These are phyloP conservation scores for Tupaia tana DNA, from an alignment of 2,113 vertebrate species.

Conservation along the genomic window DNA sequence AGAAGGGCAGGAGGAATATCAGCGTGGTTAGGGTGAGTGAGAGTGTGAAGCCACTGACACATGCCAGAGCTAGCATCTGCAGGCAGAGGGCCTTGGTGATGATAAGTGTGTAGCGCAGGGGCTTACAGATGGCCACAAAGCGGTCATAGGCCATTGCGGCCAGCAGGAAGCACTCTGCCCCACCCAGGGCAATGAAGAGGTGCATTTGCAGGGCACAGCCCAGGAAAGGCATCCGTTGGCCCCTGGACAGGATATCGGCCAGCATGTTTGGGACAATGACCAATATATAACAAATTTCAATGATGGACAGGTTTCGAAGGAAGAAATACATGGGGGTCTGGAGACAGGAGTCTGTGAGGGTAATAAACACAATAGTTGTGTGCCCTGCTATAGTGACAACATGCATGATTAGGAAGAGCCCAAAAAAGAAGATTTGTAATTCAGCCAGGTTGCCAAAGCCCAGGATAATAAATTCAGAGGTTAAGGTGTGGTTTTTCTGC, in stretches of 20 bases:
- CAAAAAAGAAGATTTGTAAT: constrained; percentile 54
- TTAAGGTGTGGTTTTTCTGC: constrained; percentile 38
- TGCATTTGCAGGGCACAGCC: constrained; percentile 74
- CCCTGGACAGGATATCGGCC: constrained; percentile 54
- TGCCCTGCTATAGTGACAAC: constrained; percentile 66
- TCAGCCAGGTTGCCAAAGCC: constrained; percentile 54
- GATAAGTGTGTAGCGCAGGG: constrained; percentile 65
- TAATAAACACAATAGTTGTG: constrained; percentile 56
- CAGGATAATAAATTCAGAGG: constrained; percentile 65
- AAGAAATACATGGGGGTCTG: constrained; percentile 77
- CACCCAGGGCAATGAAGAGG: constrained; percentile 71
- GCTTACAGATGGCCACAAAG: constrained; percentile 75
- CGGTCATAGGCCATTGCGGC: constrained; percentile 69
- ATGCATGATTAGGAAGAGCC: constrained; percentile 67
- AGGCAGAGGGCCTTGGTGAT: constrained; percentile 59
- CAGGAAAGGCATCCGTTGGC: constrained; percentile 58
- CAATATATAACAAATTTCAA: constrained; percentile 71
- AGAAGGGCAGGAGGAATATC: constrained; percentile 63
- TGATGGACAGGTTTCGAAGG: constrained; percentile 67
- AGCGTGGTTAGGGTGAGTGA: constrained; percentile 60
- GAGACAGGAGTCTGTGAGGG: constrained; percentile 46
- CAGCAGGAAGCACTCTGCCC: constrained; percentile 76
- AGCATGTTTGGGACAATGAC: constrained; percentile 73
- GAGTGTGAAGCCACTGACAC: constrained; percentile 64
- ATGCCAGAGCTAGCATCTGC: constrained; percentile 55